Evolutionary conservation across 2,113 vertebrate genomes (phyloP).

Genomic region (Pseudorectes ferrugineus): DNA sequence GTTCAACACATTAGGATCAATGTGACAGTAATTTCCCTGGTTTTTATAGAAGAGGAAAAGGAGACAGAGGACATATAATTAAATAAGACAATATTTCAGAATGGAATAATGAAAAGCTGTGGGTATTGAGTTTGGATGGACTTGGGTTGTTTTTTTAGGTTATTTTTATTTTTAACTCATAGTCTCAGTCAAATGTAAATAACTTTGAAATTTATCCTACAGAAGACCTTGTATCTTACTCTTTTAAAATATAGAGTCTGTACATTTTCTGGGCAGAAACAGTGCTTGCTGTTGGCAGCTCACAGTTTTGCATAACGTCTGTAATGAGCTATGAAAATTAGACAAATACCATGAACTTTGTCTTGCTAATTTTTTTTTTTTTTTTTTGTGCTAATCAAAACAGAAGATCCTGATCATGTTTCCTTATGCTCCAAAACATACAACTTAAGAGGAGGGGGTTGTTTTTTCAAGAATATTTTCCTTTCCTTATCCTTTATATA

Average conservation of each 20-base stretch:
- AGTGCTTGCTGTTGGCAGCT: conserved; percentile 32
- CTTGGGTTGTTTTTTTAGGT: background rate
- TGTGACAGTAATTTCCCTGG: background rate
- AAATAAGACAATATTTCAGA: background rate
- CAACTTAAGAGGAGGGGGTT: conserved; percentile 66
- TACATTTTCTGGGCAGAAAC: conserved; percentile 40
- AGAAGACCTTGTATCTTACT: conserved; percentile 15
- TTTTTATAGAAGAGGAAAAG: background rate
- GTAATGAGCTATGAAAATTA: conserved; percentile 60
- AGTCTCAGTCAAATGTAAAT: conserved; percentile 44
- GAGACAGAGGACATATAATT: background rate
- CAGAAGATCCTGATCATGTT: conserved; percentile 51
- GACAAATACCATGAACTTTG: conserved; percentile 57
- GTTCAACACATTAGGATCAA: background rate
- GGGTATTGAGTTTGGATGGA: background rate
- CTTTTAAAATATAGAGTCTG: conserved; percentile 45
- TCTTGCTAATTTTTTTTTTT: conserved; percentile 18
- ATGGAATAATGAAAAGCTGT: background rate
- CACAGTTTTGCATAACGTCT: conserved; percentile 26
- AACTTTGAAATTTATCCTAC: conserved; percentile 44
- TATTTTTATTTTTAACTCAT: background rate
- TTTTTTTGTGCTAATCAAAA: conserved; percentile 59
- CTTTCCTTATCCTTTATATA: conserved; percentile 64
- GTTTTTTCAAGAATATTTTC: conserved; percentile 73
- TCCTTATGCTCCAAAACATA: conserved; percentile 73